These are phyloP conservation scores for Tragulus kanchil DNA, from an alignment of 2,113 vertebrate species.

Conservation along the genomic window DNA sequence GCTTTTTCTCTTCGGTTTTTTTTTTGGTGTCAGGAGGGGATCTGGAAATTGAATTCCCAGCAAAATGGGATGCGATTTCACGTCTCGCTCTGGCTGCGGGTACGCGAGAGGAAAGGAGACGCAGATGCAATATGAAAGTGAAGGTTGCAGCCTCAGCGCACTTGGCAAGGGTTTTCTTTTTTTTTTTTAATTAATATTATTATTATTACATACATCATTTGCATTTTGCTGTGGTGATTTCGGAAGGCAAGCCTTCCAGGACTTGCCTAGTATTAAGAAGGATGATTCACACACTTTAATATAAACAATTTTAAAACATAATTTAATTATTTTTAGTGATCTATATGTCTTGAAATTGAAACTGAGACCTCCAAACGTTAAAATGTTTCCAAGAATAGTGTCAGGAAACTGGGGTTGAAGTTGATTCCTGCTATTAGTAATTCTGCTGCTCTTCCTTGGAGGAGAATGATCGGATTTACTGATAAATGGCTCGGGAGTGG, in stretches of 20 bases:
- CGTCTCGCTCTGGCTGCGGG: background rate
- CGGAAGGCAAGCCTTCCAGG: background rate
- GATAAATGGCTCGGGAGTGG: background rate
- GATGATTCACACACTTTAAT: too few species aligned
- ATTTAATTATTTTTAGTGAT: too few species aligned
- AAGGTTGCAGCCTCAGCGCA: background rate
- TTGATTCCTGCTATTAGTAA: background rate
- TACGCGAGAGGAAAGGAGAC: background rate
- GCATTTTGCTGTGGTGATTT: conserved; percentile 47
- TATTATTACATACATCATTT: background rate
- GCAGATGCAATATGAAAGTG: background rate
- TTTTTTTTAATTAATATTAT: too few species aligned
- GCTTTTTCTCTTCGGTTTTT: background rate
- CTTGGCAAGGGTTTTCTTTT: background rate
- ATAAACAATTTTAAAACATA: too few species aligned
- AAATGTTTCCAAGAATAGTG: background rate
- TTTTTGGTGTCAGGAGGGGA: background rate
- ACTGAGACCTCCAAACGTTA: background rate
- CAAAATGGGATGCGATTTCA: background rate
- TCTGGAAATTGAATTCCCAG: conserved; percentile 1
- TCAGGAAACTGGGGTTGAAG: background rate
- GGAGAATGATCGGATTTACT: background rate
- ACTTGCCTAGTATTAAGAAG: background rate
- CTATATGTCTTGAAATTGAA: background rate
- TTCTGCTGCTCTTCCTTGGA: background rate